phyloP scores from a whole-genome alignment of 2,113 vertebrate species.

The Tachycineta bicolor region DNA sequence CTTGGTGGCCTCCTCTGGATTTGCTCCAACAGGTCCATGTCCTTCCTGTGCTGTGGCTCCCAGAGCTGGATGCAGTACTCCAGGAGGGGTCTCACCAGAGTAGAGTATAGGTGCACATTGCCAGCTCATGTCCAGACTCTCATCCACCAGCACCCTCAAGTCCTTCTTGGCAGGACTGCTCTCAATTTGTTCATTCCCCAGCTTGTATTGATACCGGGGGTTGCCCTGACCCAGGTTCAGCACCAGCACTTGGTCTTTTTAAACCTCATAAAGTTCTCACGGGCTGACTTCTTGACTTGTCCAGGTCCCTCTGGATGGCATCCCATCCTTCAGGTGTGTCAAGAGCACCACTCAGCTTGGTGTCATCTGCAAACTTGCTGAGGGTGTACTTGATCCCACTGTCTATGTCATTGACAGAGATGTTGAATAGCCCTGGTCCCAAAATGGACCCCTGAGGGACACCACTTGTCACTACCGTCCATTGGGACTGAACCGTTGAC shows the following conservation, averaged over 20 bases:
- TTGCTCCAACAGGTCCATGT: neutral
- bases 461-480: no score
- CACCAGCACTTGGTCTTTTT: neutral
- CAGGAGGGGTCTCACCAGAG: neutral
- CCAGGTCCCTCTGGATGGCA: no score
- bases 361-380: no score
- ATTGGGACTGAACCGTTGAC: no score
- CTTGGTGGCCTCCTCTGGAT: neutral
- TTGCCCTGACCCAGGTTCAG: neutral
- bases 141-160: neutral
- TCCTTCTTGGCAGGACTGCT: neutral
- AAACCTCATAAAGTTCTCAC: neutral
- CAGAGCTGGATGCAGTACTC: neutral
- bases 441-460: no score
- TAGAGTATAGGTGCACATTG: neutral
- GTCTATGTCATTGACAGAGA: no score
- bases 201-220: neutral
- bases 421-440: no score
- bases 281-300: neutral
- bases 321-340: no score
- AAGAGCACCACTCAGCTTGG: no score
- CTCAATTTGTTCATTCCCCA: neutral
- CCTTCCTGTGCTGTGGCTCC: neutral
- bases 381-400: no score
- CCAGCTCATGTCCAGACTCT: neutral